These are phyloP conservation scores for Gryllus longicercus DNA, from an alignment of 2,888 invertebrate species.

Conservation along the genomic window DNA sequence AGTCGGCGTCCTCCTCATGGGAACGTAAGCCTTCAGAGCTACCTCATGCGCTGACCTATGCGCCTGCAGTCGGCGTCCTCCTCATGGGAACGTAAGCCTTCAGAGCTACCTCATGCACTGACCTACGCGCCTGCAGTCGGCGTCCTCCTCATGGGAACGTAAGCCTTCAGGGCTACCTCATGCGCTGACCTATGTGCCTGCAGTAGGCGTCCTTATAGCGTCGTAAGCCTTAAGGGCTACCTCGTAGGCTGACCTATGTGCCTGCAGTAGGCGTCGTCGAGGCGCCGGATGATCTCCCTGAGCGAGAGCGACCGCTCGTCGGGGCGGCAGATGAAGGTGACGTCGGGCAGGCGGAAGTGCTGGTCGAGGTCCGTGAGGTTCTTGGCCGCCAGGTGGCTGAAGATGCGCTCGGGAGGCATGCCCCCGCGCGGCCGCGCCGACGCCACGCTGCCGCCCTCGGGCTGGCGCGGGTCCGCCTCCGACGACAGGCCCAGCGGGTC, in stretches of 20 bases:
- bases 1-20: no score
- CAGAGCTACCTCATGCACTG: no score
- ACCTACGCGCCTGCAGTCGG: no score
- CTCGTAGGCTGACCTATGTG: slow-evolving; percentile 49
- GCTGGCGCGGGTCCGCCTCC: slow-evolving; percentile 36
- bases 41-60: no score
- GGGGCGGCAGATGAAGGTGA: slow-evolving; percentile 66
- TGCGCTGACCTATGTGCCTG: slow-evolving; percentile 51
- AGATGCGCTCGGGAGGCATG: slow-evolving; percentile 39
- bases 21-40: no score
- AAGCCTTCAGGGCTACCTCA: no score
- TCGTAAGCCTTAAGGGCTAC: no score
- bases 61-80: no score
- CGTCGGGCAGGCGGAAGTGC: slow-evolving; percentile 63
- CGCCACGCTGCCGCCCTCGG: background rate
- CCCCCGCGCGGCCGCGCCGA: slow-evolving; percentile 21
- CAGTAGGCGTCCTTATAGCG: slow-evolving; percentile 69
- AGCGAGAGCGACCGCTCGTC: slow-evolving; percentile 55
- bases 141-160: no score
- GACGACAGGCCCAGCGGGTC: slow-evolving; percentile 70
- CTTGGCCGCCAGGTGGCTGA: slow-evolving; percentile 42
- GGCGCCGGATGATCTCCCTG: slow-evolving; percentile 63
- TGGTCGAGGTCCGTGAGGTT: slow-evolving; percentile 61
- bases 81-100: no score
- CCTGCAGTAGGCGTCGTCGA: slow-evolving; percentile 67